Base-by-base conservation (phyloP, 2,113 vertebrate species). In the Hepsetus odoe region DNA sequence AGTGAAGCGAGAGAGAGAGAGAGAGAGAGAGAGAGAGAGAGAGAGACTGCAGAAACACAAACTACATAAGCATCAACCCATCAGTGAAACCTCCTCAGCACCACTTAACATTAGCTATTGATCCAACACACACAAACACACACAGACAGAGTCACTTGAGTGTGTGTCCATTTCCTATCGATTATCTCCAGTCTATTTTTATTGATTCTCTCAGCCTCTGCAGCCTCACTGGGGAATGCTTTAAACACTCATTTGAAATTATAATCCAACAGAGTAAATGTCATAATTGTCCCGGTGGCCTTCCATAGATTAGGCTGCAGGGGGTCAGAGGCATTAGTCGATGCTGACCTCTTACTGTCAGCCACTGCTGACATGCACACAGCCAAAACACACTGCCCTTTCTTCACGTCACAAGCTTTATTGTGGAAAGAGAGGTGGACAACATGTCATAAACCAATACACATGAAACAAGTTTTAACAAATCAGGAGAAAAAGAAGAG, bases 171-270 rank as follows among this genome's bases (percentile, higher is more conserved):
- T 92, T 92, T 93, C 89, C 90, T 88, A 94, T 93, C 87, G 93
- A 94, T 93, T 93, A 91, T 92, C 90, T 91, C 88, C 88, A 92
- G 91, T 92, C 92, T 85, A 91, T 91, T 91, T 86, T 87, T 90
- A 92, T 93, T 86, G 91, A 93, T 81, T 74, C 59, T 77, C 38
- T 33, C 85, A 85, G 84, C 87, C 86, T 84, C 86, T 82, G 80
- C 69, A 58, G 75, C 77, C 86, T 86, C 90, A 88, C 89, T 81
- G n/a, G 90, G 91, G 90, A 86, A 85, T 88, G 86, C 87, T 93
- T 90, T 89, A 92, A 93, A 90, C 88, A 92, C 89, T 90, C 88
- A 93, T 93, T 93, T 92, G 91, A 93, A 94, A 94, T 93, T 92
- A 93, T 93, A 93, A 94, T 93, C 92, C 90, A 77, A 86, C 77